Percentiles rank a stretch among this genome's conserved stretches.
phyloP scores from a whole-genome alignment of 2,797 vertebrate species.

The Thaleichthys pacificus region DNA sequence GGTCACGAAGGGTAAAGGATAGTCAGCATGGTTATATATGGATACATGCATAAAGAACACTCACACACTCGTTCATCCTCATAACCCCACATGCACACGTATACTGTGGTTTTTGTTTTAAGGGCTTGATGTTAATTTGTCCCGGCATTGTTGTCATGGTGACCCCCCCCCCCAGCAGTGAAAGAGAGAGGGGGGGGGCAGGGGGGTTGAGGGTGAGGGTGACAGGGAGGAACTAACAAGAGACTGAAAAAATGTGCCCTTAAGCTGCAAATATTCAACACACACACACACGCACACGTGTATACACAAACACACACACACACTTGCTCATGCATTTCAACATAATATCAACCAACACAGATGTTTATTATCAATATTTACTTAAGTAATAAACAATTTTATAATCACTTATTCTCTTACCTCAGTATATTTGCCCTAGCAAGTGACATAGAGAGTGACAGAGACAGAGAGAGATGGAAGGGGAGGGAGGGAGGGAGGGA shows the following conservation, averaged over 20 bases:
- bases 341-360: not conserved
- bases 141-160: conserved; percentile 59
- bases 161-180: conserved; percentile 46
- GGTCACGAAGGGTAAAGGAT: conserved; percentile 11
- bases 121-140: conserved; percentile 57
- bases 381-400: conserved; percentile 3
- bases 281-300: conserved; percentile 23
- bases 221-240: conserved; percentile 58
- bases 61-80: conserved; percentile 13
- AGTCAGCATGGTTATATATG: conserved; percentile 17
- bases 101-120: conserved; percentile 36
- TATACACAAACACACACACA: conserved; percentile 4
- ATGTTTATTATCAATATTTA: conserved; percentile 1
- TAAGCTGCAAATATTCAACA: conserved; percentile 44
- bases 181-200: conserved; percentile 26
- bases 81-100: conserved; percentile 13
- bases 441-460: conserved; percentile 17
- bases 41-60: conserved; percentile 1
- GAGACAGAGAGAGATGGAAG: conserved; percentile 15
- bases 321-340: conserved; percentile 6
- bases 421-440: conserved; percentile 23
- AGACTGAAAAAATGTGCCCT: conserved; percentile 57
- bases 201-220: conserved; percentile 38
- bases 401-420: conserved; percentile 29
- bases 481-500: not conserved